These are phyloP conservation scores for Drosophila nikananu DNA, from an alignment of 1,140 invertebrate species.

Conservation along the genomic window DNA sequence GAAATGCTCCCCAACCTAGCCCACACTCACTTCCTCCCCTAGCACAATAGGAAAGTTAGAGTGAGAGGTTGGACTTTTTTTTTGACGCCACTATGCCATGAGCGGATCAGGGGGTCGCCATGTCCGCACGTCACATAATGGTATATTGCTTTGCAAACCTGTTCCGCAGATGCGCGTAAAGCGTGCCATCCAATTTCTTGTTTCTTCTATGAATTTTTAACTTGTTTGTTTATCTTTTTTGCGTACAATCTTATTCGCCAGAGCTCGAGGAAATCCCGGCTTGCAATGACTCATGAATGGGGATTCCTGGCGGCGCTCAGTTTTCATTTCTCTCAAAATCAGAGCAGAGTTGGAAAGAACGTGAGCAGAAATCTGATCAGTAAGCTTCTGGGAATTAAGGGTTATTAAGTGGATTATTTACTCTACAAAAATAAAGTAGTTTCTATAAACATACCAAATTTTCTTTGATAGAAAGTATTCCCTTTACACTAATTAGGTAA, in stretches of 20 bases:
- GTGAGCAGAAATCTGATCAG: conserved; percentile 12
- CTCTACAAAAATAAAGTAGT: background rate
- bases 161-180: conserved; percentile 37
- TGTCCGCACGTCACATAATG: conserved; percentile 18
- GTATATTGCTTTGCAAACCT: conserved; percentile 30
- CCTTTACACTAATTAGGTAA: no score
- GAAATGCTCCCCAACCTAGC: conserved; percentile 16
- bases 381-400: background rate
- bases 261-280: conserved; percentile 39
- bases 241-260: conserved; percentile 19
- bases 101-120: conserved; percentile 27
- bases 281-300: conserved; percentile 32
- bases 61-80: conserved; percentile 25
- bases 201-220: conserved; percentile 39
- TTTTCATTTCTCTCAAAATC: conserved; percentile 7
- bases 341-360: background rate
- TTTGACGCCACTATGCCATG: conserved; percentile 66
- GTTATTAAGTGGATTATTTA: background rate
- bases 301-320: conserved; percentile 30
- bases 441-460: background rate
- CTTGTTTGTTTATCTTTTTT: conserved; percentile 29
- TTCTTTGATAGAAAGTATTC: background rate
- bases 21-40: conserved; percentile 19
- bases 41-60: conserved; percentile 13
- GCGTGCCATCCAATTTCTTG: conserved; percentile 18